These are phyloP conservation scores for Halictus ligatus DNA, from an alignment of 2,888 invertebrate species.

Conservation along the genomic window DNA sequence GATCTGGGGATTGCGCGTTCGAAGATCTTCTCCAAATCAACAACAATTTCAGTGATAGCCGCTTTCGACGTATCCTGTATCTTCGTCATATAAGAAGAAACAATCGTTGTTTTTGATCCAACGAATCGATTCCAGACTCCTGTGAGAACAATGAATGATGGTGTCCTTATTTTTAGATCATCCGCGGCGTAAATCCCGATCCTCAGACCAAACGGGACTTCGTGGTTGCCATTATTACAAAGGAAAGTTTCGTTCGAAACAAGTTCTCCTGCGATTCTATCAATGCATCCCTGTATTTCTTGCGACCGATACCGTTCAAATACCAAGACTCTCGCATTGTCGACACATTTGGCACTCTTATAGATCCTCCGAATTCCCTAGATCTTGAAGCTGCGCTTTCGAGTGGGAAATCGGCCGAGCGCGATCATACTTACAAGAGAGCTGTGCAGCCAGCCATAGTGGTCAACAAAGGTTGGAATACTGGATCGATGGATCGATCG, in stretches of 20 bases:
- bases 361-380: not conserved
- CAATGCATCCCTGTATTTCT: not conserved
- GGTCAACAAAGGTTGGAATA: not conserved
- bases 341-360: not conserved
- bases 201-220: not conserved
- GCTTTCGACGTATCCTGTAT: not conserved
- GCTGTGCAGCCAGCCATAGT: not conserved
- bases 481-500: slow-evolving; percentile 17
- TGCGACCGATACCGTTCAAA: not conserved
- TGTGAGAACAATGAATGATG: not conserved
- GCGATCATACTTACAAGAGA: not conserved
- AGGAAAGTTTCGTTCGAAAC: not conserved
- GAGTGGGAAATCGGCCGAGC: not conserved
- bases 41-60: not conserved
- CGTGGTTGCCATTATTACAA: not conserved
- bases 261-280: not conserved
- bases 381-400: not conserved
- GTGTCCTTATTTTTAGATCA: not conserved
- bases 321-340: not conserved
- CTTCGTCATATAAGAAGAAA: not conserved
- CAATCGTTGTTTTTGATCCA: not conserved
- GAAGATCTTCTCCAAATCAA: not conserved
- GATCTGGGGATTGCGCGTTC: not conserved
- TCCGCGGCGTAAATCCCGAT: not conserved
- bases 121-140: not conserved